Percentiles rank a stretch among this genome's conserved stretches.
Evolutionary conservation across 2,797 vertebrate genomes (phyloP).

Genomic region (Aselliscus stoliczkanus): DNA sequence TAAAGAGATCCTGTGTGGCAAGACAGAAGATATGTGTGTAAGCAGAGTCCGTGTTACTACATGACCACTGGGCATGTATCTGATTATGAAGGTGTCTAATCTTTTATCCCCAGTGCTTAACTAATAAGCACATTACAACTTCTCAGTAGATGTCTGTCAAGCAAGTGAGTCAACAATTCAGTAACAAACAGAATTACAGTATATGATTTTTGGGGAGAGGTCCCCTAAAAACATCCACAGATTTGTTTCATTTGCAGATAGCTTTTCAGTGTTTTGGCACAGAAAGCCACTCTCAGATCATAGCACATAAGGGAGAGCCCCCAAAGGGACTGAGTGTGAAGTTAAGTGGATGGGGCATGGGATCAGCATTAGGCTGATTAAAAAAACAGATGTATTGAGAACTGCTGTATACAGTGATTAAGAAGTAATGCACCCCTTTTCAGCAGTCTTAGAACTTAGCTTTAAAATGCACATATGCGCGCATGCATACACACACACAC

Average conservation of each 20-base stretch:
- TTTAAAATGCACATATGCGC: neutral
- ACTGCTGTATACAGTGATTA: neutral
- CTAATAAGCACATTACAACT: neutral
- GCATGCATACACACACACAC: too few species aligned
- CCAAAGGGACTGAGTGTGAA: neutral
- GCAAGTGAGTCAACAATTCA: neutral
- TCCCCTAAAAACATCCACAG: neutral
- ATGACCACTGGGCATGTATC: neutral
- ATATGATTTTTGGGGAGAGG: neutral
- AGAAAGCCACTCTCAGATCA: neutral
- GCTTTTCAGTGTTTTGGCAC: neutral
- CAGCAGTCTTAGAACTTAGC: neutral
- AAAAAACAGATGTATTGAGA: neutral
- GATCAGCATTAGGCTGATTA: neutral
- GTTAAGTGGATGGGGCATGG: neutral
- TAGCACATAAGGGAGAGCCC: neutral
- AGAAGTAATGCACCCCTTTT: neutral
- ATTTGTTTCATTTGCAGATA: conserved; percentile 4
- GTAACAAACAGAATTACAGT: neutral
- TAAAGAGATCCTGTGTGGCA: neutral
- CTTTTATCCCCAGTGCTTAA: neutral
- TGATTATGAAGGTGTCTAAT: neutral
- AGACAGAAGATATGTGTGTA: neutral
- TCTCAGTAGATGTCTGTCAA: conserved; percentile 16
- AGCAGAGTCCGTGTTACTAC: neutral